A percentile compares a stretch with the other conserved stretches of the same genome.
Evolutionary conservation across 1,140 invertebrate species (phyloP).

Genomic region (Saccostrea glomerata): DNA sequence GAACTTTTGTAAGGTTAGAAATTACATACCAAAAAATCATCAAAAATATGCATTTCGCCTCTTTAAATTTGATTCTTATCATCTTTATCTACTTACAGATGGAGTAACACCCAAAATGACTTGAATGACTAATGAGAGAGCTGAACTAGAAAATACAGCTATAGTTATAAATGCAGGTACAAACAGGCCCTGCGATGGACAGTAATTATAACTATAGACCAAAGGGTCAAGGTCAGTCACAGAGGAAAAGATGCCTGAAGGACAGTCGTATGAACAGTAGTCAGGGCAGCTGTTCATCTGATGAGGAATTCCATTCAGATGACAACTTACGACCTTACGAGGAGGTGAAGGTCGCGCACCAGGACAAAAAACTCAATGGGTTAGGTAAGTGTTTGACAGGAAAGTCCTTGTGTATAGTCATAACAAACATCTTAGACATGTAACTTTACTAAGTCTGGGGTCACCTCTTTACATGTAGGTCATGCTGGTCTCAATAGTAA

Average conservation of each 20-base stretch:
- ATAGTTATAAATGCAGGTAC: constrained; percentile 29
- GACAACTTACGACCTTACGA: constrained; percentile 76
- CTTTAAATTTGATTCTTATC: too few species aligned
- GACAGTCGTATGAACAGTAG: constrained; percentile 68
- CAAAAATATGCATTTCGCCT: too few species aligned
- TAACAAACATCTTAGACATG: neutral
- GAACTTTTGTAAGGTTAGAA: neutral
- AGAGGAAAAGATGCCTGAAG: constrained; percentile 46
- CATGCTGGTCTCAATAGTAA: neutral
- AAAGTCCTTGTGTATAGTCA: neutral
- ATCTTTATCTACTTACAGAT: neutral
- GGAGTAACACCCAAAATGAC: neutral
- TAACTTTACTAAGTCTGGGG: neutral
- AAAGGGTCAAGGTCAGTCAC: constrained; percentile 19
- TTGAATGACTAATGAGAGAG: neutral
- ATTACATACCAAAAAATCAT: neutral
- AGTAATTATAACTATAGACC: constrained; percentile 38
- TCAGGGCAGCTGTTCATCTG: constrained; percentile 70
- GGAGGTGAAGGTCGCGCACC: constrained; percentile 74
- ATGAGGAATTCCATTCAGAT: constrained; percentile 75
- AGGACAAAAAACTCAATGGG: constrained; percentile 74
- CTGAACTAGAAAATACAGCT: neutral
- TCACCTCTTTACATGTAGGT: neutral
- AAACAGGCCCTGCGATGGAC: neutral
- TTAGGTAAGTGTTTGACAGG: constrained; percentile 66